Evolutionary conservation across 2,113 vertebrate species (phyloP).

Genomic region (Xenopus tropicalis): UCB_Xtro_10.0 CM004451.2:78203501-78204000

Average conservation of each 20-base stretch:
- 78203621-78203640: slow-evolving; percentile 43
- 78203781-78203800: slow-evolving; percentile 8
- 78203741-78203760: slow-evolving; percentile 57
- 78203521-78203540: slow-evolving; percentile 38
- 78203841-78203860: background rate
- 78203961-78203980: no score
- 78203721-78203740: slow-evolving; percentile 53
- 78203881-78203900: no score
- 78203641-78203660: slow-evolving; percentile 7
- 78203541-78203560: slow-evolving; percentile 36
- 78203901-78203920: no score
- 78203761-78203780: slow-evolving; percentile 51
- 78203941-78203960: no score
- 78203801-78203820: no score
- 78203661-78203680: no score
- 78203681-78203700: slow-evolving; percentile 9
- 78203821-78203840: background rate
- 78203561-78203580: slow-evolving; percentile 49
- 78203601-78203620: slow-evolving; percentile 45
- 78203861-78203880: background rate
- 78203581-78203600: slow-evolving; percentile 43
- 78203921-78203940: no score
- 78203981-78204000: no score
- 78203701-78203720: slow-evolving; percentile 13
- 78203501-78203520: slow-evolving; percentile 45